A percentile compares a stretch with the other conserved stretches of the same genome.
Evolutionary conservation across 1,140 invertebrate species (phyloP).

Genomic region (Ips nitidus): DNA sequence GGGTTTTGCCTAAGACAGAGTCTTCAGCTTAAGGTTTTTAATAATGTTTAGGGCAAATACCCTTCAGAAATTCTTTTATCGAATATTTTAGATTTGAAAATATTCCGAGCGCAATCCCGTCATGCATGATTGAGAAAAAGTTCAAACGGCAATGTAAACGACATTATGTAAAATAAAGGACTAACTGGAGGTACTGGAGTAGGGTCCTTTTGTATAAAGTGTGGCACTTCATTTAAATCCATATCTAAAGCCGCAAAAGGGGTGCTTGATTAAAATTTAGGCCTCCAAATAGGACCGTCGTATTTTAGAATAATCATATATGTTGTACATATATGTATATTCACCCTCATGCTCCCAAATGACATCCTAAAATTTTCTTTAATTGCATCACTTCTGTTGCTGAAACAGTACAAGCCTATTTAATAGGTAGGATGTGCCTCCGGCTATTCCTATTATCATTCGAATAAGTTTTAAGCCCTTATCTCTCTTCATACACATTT

Average conservation of each 20-base stretch:
- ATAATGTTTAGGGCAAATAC: background rate
- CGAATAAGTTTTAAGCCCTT: background rate
- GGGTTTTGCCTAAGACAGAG: background rate
- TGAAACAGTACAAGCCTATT: background rate
- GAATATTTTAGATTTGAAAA: background rate
- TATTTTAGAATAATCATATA: conserved; percentile 30
- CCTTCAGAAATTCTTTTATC: background rate
- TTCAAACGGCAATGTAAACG: conserved; percentile 10
- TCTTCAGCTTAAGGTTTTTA: background rate
- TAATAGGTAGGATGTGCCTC: background rate
- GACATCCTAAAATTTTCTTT: conserved; percentile 19
- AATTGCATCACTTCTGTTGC: background rate
- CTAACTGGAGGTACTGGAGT: conserved; percentile 3
- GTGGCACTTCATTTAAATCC: conserved; percentile 32
- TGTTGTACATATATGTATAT: conserved; percentile 23
- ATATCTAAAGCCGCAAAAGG: conserved; percentile 33
- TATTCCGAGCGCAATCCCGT: background rate
- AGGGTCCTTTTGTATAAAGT: conserved; percentile 4
- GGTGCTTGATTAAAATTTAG: conserved; percentile 26
- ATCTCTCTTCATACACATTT: background rate
- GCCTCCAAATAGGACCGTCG: conserved; percentile 12
- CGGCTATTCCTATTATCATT: background rate
- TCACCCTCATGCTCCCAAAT: conserved; percentile 19
- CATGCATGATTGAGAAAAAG: conserved; percentile 14
- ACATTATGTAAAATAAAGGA: conserved; percentile 29